Evolutionary conservation across 2,797 vertebrate species (phyloP), one percentile per base, ranked within the genome.

Genomic region (Melanotaenia trifasciata): DNA sequence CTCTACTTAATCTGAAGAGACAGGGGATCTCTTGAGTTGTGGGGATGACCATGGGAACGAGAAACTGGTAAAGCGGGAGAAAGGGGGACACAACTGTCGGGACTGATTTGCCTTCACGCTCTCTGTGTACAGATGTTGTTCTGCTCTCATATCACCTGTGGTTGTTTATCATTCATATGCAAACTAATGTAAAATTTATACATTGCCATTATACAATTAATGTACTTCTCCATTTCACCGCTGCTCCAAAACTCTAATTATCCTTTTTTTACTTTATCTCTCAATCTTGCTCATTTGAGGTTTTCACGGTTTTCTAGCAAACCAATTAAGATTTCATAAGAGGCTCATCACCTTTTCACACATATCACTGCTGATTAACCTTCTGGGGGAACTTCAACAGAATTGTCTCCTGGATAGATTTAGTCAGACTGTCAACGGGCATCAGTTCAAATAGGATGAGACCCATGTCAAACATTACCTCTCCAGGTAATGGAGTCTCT

Each of bases 1-100:
- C 80, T 94, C 95, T 68, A 63, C 83, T 88, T 95, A 93, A 96
- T 94, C 81, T 77, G 86, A 95, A 94, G 91, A 92, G 94, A 95
- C 93, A 95, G 79, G 92, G 90, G 85, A 92, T 91, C 86, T 92
- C 87, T 90, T 87, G 93, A 93, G 83, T 93, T 88, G 87, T 87
- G 78, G 88, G 87, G 89, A 88, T 87, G 90, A 90, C 87, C 87
- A 91, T 85, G 83, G 74, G 86, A 90, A 81, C 38, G 6, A 74
- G 70, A 65, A 73, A 62, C 24, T 22, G 78, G 83, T 28, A 30
- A 61, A 70, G 24, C 28, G 10, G 67, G 68, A 64, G 72, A 66
- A 64, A n/a, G 56, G 75, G 81, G 80, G 69, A 69, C 78, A 60
- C 74, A 80, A 84, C 80, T 88, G 86, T 86, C 83, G 20, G 68